Percentiles rank a stretch among this genome's conserved stretches.
Evolutionary conservation across 2,113 vertebrate genomes (phyloP).

Genomic region (Pogonocichla stellata): DNA sequence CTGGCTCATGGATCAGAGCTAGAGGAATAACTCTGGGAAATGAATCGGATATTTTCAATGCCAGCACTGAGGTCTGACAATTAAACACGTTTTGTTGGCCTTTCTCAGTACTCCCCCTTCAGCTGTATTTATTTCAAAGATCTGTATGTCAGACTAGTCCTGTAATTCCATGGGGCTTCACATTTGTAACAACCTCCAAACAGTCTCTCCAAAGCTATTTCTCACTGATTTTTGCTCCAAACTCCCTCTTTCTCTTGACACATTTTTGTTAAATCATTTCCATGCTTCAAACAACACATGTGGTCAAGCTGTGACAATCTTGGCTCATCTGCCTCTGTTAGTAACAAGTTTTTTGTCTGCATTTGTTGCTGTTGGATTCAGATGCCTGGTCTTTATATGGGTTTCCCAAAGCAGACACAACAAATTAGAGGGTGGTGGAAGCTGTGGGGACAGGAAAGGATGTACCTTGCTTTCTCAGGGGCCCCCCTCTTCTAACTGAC

Average conservation of each 20-base stretch:
- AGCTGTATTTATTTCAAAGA: background rate
- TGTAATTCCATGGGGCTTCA: background rate
- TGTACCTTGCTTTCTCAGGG: background rate
- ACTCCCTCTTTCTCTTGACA: background rate
- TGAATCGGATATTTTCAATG: background rate
- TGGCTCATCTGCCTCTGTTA: background rate
- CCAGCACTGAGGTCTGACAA: background rate
- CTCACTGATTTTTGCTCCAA: background rate
- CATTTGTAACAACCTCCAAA: background rate
- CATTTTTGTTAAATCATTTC: background rate
- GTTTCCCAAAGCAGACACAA: background rate
- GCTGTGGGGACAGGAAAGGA: background rate
- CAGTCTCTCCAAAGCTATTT: background rate
- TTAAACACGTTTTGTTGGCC: background rate
- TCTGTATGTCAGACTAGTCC: background rate
- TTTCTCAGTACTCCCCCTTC: background rate
- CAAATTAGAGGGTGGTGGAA: background rate
- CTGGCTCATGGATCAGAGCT: background rate
- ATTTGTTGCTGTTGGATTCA: background rate
- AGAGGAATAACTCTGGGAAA: background rate
- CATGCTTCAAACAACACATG: background rate
- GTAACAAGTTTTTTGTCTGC: background rate
- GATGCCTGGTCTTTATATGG: background rate
- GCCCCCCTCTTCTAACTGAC: background rate
- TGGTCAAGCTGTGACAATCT: constrained; percentile 13